Conservation (phyloP, 2,113 vertebrate genomes). For the Aspiorhynchus laticeps region DNA sequence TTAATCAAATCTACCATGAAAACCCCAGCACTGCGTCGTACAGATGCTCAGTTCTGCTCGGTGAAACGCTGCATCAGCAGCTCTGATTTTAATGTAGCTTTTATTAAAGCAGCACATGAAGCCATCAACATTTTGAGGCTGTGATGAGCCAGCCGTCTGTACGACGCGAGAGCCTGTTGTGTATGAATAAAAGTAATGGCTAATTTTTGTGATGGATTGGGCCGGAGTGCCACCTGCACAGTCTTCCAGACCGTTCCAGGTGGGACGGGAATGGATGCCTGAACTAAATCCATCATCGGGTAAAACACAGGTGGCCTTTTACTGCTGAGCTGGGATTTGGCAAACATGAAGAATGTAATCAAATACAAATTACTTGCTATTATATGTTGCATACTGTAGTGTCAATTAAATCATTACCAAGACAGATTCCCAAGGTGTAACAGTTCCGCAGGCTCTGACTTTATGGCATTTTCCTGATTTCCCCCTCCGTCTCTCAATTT, state of each 20-base stretch:
- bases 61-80: slow-evolving; percentile 50
- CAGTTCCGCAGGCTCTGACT: slow-evolving; percentile 12
- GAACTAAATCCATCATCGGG: slow-evolving; percentile 32
- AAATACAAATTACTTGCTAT: slow-evolving; percentile 18
- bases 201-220: slow-evolving; percentile 37
- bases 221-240: neutral
- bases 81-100: slow-evolving; percentile 37
- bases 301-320: slow-evolving; percentile 45
- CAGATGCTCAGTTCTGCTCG: neutral
- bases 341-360: slow-evolving; percentile 35
- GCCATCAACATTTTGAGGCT: slow-evolving; percentile 34
- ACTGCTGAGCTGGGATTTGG: slow-evolving; percentile 33
- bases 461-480: slow-evolving; percentile 22
- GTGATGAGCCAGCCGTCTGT: slow-evolving; percentile 19
- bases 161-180: neutral
- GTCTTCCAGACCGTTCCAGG: slow-evolving; percentile 16
- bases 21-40: neutral
- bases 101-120: slow-evolving; percentile 51
- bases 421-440: slow-evolving; percentile 34
- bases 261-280: slow-evolving; percentile 11
- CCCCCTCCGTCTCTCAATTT: slow-evolving; percentile 9
- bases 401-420: slow-evolving; percentile 43
- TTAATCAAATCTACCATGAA: slow-evolving; percentile 52
- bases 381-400: slow-evolving; percentile 43
- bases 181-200: slow-evolving; percentile 29